A percentile compares a stretch with the other conserved stretches of the same genome.
These are phyloP conservation scores for Pseudonaja textilis DNA, from an alignment of 2,113 vertebrate genomes.

Conservation along the genomic window DNA sequence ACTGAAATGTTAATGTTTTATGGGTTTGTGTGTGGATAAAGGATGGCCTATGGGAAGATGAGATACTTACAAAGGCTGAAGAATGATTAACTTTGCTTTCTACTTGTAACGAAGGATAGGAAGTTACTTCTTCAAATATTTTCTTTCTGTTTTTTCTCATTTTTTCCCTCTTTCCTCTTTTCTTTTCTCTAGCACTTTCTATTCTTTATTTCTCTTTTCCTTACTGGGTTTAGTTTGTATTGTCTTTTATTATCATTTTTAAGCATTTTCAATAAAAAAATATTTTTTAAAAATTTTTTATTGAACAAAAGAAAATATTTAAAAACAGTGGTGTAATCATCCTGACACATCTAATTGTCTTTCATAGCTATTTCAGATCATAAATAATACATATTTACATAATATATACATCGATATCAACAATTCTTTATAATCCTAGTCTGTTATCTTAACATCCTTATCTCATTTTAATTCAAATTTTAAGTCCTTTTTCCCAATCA, in stretches of 20 bases:
- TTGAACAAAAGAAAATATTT: too few species aligned
- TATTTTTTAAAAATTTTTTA: too few species aligned
- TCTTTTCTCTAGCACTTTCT: neutral
- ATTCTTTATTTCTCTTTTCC: neutral
- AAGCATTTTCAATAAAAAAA: neutral
- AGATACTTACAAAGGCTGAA: neutral
- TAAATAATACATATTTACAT: too few species aligned
- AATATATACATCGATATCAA: too few species aligned
- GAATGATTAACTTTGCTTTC: neutral
- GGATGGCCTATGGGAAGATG: neutral
- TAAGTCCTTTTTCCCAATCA: too few species aligned
- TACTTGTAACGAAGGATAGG: neutral
- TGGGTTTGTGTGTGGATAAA: neutral
- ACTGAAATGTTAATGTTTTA: neutral
- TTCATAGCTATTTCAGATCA: too few species aligned
- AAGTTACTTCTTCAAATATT: neutral
- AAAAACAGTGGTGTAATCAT: too few species aligned
- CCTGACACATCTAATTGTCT: too few species aligned
- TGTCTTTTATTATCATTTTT: neutral
- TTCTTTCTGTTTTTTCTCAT: neutral
- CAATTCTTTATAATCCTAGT: too few species aligned
- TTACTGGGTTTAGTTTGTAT: neutral
- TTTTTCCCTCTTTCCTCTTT: neutral
- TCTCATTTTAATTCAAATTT: too few species aligned
- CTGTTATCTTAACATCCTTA: too few species aligned